Evolutionary conservation across 2,888 invertebrate species (phyloP).

Genomic region (Heteropelma amictum): DNA sequence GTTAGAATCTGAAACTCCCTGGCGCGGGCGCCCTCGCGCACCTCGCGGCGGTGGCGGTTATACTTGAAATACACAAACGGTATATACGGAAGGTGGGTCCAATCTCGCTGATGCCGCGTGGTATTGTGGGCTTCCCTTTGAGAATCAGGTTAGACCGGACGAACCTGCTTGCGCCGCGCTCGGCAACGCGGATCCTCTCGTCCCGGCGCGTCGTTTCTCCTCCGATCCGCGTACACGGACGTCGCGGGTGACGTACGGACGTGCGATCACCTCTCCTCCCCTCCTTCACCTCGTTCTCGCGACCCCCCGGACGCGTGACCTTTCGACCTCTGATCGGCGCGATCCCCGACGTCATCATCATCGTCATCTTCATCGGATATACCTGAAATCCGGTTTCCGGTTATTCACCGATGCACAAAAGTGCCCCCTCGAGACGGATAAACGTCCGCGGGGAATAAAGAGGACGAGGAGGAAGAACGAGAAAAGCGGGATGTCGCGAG

Average conservation of each 20-base stretch:
- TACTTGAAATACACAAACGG: conserved; percentile 77
- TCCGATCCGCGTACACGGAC: conserved; percentile 11
- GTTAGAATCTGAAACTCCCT: neutral
- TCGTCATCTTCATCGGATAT: no score
- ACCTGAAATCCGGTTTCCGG: conserved; percentile 37
- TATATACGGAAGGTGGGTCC: conserved; percentile 77
- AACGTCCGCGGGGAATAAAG: conserved; percentile 32
- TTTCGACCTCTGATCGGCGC: no score
- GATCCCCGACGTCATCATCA: no score
- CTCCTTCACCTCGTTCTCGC: conserved; percentile 33
- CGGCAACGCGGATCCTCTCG: conserved; percentile 62
- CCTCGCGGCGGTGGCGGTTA: conserved; percentile 50
- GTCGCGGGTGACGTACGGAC: conserved; percentile 1
- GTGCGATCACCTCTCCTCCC: neutral
- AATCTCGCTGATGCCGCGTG: conserved; percentile 74
- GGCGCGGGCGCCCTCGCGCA: conserved; percentile 11
- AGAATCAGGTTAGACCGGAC: conserved; percentile 78
- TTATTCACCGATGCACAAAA: conserved; percentile 17
- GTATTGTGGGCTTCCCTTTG: no score
- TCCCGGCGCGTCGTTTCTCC: no score
- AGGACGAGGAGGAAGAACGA: conserved; percentile 19
- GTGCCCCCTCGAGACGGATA: conserved; percentile 42
- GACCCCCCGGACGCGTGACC: no score
- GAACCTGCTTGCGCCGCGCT: conserved; percentile 77
- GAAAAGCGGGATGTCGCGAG: conserved; percentile 41